Evolutionary conservation across 2,113 vertebrate genomes (phyloP).

Genomic region (Solea solea): DNA sequence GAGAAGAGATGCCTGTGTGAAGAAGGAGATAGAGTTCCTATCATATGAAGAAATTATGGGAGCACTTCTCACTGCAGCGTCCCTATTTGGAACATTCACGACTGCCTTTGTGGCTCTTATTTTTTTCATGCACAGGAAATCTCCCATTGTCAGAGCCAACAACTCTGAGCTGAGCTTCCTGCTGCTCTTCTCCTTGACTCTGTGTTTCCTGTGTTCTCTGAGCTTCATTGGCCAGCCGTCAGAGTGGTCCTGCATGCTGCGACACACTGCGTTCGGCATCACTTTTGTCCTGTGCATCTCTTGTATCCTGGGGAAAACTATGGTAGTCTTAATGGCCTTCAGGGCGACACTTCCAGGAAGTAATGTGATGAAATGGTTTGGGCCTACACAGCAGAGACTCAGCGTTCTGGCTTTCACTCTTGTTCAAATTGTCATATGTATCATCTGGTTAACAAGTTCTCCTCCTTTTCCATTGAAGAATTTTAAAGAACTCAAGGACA

Average conservation of each 20-base stretch:
- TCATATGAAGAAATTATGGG: too few relatives aligned
- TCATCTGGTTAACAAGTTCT: conserved; percentile 65
- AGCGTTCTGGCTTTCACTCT: conserved; percentile 70
- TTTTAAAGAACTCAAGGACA: conserved; percentile 57
- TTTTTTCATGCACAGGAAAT: too few relatives aligned
- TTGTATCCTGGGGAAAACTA: conserved; percentile 75
- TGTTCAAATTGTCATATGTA: conserved; percentile 72
- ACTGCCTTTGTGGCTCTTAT: too few relatives aligned
- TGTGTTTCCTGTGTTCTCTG: conserved; percentile 80
- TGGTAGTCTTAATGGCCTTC: conserved; percentile 79
- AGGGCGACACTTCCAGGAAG: conserved; percentile 70
- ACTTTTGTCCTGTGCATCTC: conserved; percentile 79
- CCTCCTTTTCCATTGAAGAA: conserved; percentile 72
- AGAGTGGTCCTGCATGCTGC: conserved; percentile 78
- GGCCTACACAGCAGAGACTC: conserved; percentile 70
- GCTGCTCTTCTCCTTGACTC: conserved; percentile 75
- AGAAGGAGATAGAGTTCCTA: too few relatives aligned
- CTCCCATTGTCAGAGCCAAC: conserved; percentile 76
- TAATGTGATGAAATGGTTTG: conserved; percentile 78
- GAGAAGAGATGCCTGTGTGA: too few relatives aligned
- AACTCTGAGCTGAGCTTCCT: conserved; percentile 81
- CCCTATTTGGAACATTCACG: too few relatives aligned
- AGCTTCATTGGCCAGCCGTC: conserved; percentile 78
- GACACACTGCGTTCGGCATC: conserved; percentile 78
- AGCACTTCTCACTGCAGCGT: too few relatives aligned